These are phyloP conservation scores for Gymnarchus niloticus DNA, from an alignment of 2,113 vertebrate species.

Conservation along the genomic window DNA sequence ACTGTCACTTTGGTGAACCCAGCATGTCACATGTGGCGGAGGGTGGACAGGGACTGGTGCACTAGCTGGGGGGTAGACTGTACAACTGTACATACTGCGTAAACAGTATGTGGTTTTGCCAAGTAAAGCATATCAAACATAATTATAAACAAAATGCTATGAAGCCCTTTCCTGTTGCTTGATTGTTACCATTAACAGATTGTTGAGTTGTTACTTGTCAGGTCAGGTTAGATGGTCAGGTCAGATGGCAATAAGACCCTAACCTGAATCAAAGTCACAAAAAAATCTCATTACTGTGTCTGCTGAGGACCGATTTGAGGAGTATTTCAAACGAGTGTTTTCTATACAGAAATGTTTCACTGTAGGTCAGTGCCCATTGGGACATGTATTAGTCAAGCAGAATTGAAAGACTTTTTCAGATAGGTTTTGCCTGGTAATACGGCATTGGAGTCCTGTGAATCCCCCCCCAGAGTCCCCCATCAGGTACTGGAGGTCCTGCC, in stretches of 20 bases:
- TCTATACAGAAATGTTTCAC: too few species aligned
- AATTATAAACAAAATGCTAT: not conserved
- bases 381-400: too few species aligned
- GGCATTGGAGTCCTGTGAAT: too few species aligned
- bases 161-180: not conserved
- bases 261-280: too few species aligned
- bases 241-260: not conserved
- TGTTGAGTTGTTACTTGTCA: not conserved
- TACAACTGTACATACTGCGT: not conserved
- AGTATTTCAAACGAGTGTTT: not conserved
- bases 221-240: not conserved
- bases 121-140: not conserved
- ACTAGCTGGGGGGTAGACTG: not conserved
- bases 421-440: too few species aligned
- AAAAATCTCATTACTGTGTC: not conserved
- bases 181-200: not conserved
- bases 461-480: too few species aligned
- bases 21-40: not conserved
- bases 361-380: too few species aligned
- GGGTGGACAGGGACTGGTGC: not conserved
- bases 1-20: too few species aligned
- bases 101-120: not conserved
- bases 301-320: not conserved
- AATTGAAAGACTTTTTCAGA: too few species aligned
- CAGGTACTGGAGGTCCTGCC: too few species aligned